phyloP scores from a whole-genome alignment of 2,113 vertebrate genomes.

The Zosterops borbonicus region DNA sequence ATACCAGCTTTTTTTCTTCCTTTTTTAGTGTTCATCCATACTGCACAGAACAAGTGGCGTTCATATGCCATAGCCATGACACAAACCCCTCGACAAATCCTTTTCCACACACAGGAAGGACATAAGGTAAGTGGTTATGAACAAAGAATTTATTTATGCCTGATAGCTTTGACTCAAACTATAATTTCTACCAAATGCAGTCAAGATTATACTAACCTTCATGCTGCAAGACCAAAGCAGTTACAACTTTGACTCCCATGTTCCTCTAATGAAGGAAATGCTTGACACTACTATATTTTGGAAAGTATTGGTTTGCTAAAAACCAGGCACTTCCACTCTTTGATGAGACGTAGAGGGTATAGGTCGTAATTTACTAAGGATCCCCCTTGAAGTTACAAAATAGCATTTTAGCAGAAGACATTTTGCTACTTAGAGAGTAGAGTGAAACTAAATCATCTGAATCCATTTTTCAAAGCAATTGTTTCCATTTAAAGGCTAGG shows the following conservation, averaged over 20 bases:
- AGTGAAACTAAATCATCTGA: background rate
- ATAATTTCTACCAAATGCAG: background rate
- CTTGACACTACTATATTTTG: background rate
- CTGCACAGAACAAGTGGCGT: accelerated
- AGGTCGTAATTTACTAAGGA: background rate
- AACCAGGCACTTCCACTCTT: background rate
- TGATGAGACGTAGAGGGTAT: background rate
- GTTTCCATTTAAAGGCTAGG: background rate
- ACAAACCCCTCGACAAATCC: background rate
- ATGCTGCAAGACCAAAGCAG: background rate
- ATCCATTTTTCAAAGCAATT: background rate
- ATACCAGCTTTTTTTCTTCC: background rate
- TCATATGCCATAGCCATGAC: background rate
- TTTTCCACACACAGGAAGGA: background rate
- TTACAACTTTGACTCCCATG: background rate
- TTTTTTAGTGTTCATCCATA: background rate
- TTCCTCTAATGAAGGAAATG: background rate
- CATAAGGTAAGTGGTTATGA: background rate
- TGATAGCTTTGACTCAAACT: background rate
- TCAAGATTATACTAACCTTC: background rate
- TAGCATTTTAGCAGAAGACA: background rate
- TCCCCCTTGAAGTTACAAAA: background rate
- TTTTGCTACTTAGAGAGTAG: background rate
- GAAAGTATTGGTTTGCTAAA: background rate
- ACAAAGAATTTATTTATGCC: background rate